phyloP scores from a whole-genome alignment of 2,113 vertebrate species.

The Elephas maximus region DNA sequence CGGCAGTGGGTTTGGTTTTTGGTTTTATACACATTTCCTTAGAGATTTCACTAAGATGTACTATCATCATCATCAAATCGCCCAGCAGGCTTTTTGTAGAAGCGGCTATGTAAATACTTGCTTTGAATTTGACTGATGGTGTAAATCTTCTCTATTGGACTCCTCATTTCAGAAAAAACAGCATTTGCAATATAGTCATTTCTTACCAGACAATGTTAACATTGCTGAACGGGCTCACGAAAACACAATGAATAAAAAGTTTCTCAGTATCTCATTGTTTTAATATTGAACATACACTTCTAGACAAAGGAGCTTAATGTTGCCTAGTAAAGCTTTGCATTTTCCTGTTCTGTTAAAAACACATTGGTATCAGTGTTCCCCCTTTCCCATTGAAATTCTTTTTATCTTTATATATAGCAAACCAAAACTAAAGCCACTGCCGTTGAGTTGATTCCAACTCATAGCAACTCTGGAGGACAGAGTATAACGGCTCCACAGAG shows the following conservation, averaged over 20 bases:
- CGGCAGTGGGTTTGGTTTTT: too few species aligned
- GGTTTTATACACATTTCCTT: conserved; percentile 14
- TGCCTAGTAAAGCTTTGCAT: neutral
- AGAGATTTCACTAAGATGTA: conserved; percentile 4
- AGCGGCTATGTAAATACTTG: neutral
- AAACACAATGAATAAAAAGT: neutral
- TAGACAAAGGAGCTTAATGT: neutral
- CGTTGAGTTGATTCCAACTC: too few species aligned
- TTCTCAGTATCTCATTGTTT: neutral
- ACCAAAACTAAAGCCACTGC: too few species aligned
- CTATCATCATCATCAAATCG: neutral
- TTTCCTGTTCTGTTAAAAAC: neutral
- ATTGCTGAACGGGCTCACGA: neutral
- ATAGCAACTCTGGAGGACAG: too few species aligned
- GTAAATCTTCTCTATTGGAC: neutral
- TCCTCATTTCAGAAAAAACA: conserved; percentile 30
- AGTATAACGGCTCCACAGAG: too few species aligned
- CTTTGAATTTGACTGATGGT: conserved; percentile 18
- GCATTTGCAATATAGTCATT: conserved; percentile 20
- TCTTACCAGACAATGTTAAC: neutral
- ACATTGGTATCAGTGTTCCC: neutral
- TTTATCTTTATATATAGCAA: neutral
- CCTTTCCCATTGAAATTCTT: neutral
- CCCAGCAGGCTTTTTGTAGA: neutral
- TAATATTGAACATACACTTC: neutral